Percentiles rank a stretch among this genome's conserved stretches.
Conservation (phyloP, 1,140 invertebrate genomes). For the Drosophila virilis region DNA sequence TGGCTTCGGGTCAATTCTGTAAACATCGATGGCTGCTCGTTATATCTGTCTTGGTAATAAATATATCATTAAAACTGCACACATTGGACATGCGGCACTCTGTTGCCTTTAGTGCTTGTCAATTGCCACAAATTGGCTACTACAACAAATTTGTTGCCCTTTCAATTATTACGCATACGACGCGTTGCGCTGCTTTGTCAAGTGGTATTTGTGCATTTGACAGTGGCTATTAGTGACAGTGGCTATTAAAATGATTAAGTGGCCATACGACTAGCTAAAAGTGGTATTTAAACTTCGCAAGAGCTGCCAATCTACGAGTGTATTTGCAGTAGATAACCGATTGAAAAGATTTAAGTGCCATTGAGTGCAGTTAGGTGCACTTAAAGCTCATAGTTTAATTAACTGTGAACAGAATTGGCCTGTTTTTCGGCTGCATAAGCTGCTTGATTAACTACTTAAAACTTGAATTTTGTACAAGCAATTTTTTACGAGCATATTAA, state of each 20-base stretch:
- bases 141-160: constrained; percentile 38
- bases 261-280: constrained; percentile 9
- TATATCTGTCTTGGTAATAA: constrained; percentile 50
- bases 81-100: not conserved
- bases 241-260: constrained; percentile 29
- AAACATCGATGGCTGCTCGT: constrained; percentile 63
- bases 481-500: too few relatives aligned
- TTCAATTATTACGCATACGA: constrained; percentile 57
- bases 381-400: not conserved
- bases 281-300: not conserved
- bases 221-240: constrained; percentile 21
- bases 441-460: too few relatives aligned
- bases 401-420: too few relatives aligned
- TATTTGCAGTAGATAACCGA: not conserved
- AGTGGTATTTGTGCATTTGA: constrained; percentile 1
- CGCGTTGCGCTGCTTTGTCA: not conserved
- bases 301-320: not conserved
- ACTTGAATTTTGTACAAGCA: too few relatives aligned
- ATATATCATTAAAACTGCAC: constrained; percentile 49
- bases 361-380: not conserved
- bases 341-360: constrained; percentile 2
- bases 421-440: too few relatives aligned
- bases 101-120: constrained; percentile 18
- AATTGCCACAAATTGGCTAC: constrained; percentile 44
- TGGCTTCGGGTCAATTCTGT: constrained; percentile 29